Percentiles rank a stretch among this genome's conserved stretches.
Evolutionary conservation across 2,888 invertebrate genomes (phyloP).

Genomic region (Drosophila lacicola): DNA sequence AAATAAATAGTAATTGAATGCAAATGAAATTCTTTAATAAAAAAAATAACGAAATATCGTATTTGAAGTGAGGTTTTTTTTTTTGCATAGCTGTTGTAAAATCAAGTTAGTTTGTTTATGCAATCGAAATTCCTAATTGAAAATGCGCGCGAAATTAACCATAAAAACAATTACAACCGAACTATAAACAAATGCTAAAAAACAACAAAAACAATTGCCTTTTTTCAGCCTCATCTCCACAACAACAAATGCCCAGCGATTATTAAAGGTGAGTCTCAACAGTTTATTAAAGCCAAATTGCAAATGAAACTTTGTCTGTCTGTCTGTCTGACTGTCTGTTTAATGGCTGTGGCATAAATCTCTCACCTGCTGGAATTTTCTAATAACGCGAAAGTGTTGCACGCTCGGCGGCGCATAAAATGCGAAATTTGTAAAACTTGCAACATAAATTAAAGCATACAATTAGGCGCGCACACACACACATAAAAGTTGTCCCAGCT

Average conservation of each 20-base stretch:
- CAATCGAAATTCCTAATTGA: slow-evolving; percentile 28
- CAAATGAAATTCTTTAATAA: slow-evolving; percentile 17
- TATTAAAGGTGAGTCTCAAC: slow-evolving; percentile 49
- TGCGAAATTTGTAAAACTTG: slow-evolving; percentile 72
- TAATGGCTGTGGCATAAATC: slow-evolving; percentile 70
- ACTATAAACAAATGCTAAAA: slow-evolving; percentile 58
- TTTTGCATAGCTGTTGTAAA: slow-evolving; percentile 29
- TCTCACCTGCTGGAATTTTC: slow-evolving; percentile 73
- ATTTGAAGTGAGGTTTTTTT: slow-evolving; percentile 12
- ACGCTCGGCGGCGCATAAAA: slow-evolving; percentile 65
- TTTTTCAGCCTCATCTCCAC: slow-evolving; percentile 52
- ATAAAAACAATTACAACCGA: slow-evolving; percentile 71
- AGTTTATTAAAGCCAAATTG: slow-evolving; percentile 20
- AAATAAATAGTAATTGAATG: slow-evolving; percentile 34
- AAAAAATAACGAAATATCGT: background rate
- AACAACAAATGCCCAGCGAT: slow-evolving; percentile 38
- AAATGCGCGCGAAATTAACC: slow-evolving; percentile 61
- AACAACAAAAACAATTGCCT: slow-evolving; percentile 34
- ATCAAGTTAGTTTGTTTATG: slow-evolving; percentile 54
- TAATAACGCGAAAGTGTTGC: slow-evolving; percentile 74
- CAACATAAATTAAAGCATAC: slow-evolving; percentile 72
- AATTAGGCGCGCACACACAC: slow-evolving; percentile 46
- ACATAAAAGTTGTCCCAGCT: slow-evolving; percentile 34
- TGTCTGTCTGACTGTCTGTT: background rate
- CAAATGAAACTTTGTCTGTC: slow-evolving; percentile 1